Evolutionary conservation across 2,797 vertebrate genomes (phyloP), one percentile per base, ranked within the genome.

Genomic region (Eleutherodactylus coqui): DNA sequence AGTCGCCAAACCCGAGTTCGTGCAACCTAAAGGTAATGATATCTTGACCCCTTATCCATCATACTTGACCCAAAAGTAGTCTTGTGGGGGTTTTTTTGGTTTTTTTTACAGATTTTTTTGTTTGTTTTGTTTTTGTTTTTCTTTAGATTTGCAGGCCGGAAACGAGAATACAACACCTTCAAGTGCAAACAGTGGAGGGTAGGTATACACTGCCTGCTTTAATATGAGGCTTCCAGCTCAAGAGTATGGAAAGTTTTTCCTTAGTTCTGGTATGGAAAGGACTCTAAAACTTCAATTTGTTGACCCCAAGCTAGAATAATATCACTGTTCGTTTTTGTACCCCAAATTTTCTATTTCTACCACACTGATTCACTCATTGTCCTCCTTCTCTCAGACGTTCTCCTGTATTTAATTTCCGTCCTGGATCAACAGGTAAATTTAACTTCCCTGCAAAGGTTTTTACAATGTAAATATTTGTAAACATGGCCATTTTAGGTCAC

Each of bases 1-100:
- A 90, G 93, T 97, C 38, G 91, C 89, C 84, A 96, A 92, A 86
- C 97, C 97, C 0, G 96, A 97, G 76, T 97, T 98, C 79, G 97
- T 98, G 88, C 95, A 95, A 80, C 95, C 96, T 43, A 88, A 93
- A 67, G 94, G 95, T 96, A 89, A 32, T 45, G 4, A 21, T 4
- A 41, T 38, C 38, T 47, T 1, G 41, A 7, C 24, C 69, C 16
- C 21, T 5, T 24, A 24, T 14, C 19, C 36, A n/a, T 5, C 24
- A 27, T 27, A 16, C 38, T n/a, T 73, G 2, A 14, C 24, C 70
- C 10, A 45, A n/a, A 24, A 41, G 13, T 0, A 2, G 14, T 72
- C 5, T n/a, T n/a, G 19, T 14, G 24, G 5, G 5, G 24, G 24
- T 5, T 24, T 55, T 5, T 58, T 2, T 8, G 27, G 14, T 27